Percentiles rank a stretch among this genome's conserved stretches.
Evolutionary conservation across 2,888 invertebrate genomes (phyloP).

Genomic region (Cosmia pyralina): DNA sequence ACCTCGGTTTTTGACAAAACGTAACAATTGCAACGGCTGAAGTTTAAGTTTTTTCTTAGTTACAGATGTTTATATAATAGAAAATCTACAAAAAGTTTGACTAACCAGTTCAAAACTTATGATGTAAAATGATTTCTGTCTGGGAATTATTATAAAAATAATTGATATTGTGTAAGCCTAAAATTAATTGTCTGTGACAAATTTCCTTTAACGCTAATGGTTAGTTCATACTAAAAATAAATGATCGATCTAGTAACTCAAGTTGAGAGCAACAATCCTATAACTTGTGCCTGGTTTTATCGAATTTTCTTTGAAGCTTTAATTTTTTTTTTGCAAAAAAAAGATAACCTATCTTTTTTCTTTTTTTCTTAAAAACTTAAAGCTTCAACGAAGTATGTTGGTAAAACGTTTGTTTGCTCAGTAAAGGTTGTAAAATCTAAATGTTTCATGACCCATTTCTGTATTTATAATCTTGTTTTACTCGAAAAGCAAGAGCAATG

Average conservation of each 20-base stretch:
- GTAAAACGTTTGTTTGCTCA: conserved; percentile 84
- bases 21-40: background rate
- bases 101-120: background rate
- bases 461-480: conserved; percentile 57
- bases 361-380: conserved; percentile 53
- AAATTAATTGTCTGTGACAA: conserved; percentile 75
- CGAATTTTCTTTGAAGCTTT: conserved; percentile 66
- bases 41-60: background rate
- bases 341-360: conserved; percentile 3
- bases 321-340: conserved; percentile 21
- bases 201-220: conserved; percentile 78
- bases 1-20: background rate
- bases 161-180: conserved; percentile 81
- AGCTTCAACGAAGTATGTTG: conserved; percentile 67
- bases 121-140: conserved; percentile 46
- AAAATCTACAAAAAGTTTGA: background rate
- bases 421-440: conserved; percentile 82
- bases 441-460: conserved; percentile 63
- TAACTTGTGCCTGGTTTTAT: conserved; percentile 82
- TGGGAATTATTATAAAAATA: conserved; percentile 63
- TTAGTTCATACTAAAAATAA: conserved; percentile 77
- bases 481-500: conserved; percentile 60
- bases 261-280: conserved; percentile 73
- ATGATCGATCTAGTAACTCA: conserved; percentile 75
- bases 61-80: conserved; percentile 7